phyloP scores from a whole-genome alignment of 2,113 vertebrate species.

The Muntiacus muntjak region DNA sequence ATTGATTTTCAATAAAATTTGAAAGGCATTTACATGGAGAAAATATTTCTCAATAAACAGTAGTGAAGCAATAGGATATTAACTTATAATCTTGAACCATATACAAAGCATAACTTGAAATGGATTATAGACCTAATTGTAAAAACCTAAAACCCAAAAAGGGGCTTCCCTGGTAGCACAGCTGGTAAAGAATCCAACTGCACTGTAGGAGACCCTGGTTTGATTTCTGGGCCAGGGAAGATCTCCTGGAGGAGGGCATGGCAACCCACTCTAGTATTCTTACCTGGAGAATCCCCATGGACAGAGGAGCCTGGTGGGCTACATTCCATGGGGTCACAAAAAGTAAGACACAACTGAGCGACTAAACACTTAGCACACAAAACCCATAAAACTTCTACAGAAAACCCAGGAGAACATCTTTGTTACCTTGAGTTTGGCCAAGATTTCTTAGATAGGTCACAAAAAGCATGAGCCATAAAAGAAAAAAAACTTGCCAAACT shows the following conservation, averaged over 20 bases:
- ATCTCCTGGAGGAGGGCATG: background rate
- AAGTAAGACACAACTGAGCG: background rate
- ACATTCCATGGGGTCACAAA: accelerated
- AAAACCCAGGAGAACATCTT: background rate
- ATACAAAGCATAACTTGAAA: background rate
- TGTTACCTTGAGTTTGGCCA: background rate
- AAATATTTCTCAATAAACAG: background rate
- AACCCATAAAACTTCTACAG: background rate
- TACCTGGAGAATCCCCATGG: background rate
- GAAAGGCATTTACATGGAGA: background rate
- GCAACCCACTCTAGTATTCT: background rate
- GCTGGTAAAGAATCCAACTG: background rate
- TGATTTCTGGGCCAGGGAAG: background rate
- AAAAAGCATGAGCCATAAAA: background rate
- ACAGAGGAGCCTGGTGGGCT: background rate
- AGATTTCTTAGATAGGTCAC: background rate
- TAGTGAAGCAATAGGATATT: background rate
- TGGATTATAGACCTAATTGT: background rate
- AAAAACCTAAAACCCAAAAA: background rate
- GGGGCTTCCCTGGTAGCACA: background rate
- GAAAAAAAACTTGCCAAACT: background rate
- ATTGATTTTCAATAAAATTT: slow-evolving; percentile 20
- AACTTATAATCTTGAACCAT: background rate
- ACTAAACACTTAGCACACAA: background rate
- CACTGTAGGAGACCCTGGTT: background rate